These are phyloP conservation scores for Ispidina picta DNA, from an alignment of 2,797 vertebrate genomes.

Conservation along the genomic window DNA sequence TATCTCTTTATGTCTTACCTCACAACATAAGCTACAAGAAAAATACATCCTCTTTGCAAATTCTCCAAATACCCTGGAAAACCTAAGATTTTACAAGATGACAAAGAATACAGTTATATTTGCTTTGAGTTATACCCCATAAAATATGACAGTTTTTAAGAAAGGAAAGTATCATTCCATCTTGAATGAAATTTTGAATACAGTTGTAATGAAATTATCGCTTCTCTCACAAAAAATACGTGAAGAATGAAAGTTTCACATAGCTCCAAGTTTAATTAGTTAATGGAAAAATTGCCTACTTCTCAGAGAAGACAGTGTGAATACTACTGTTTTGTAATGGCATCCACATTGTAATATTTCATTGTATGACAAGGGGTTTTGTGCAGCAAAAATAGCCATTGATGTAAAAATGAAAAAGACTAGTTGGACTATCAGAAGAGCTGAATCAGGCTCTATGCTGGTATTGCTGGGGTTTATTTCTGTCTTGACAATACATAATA, in stretches of 20 bases:
- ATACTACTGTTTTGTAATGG: conserved; percentile 45
- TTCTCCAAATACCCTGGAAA: neutral
- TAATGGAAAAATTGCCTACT: conserved; percentile 52
- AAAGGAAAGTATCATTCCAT: conserved; percentile 57
- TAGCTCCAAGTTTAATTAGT: conserved; percentile 40
- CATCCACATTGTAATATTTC: conserved; percentile 62
- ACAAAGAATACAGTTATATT: conserved; percentile 41
- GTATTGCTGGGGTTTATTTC: conserved; percentile 43
- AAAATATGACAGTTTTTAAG: conserved; percentile 61
- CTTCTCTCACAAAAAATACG: conserved; percentile 12
- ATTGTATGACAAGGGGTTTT: conserved; percentile 17
- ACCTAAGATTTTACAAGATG: conserved; percentile 39
- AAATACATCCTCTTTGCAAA: neutral
- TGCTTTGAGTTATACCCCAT: conserved; percentile 29
- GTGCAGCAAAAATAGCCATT: conserved; percentile 23
- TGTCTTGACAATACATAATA: conserved; percentile 46
- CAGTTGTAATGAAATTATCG: conserved; percentile 60
- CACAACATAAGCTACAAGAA: neutral
- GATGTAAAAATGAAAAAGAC: conserved; percentile 31
- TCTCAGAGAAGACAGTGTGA: conserved; percentile 59
- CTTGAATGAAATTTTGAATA: conserved; percentile 37
- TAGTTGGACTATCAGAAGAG: neutral
- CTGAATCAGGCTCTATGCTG: conserved; percentile 14
- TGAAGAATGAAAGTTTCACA: conserved; percentile 48
- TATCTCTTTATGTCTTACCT: neutral